A percentile compares a stretch with the other conserved stretches of the same genome.
Conservation (phyloP, 2,888 invertebrate species). For the Eremobia ochroleuca region DNA sequence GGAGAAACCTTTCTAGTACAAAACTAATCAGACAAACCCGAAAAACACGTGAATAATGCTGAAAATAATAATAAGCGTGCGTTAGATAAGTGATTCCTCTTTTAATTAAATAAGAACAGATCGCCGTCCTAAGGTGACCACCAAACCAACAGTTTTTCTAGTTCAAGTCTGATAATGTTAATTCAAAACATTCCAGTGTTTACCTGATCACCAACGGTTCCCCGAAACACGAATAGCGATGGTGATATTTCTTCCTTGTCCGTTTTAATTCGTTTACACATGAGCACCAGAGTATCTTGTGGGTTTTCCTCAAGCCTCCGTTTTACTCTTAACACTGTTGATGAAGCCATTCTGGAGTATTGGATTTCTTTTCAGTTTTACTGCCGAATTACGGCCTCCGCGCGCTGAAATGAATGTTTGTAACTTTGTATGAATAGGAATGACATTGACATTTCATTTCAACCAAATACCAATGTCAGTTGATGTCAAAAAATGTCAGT, state of each 20-base stretch:
- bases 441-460: slow-evolving; percentile 3
- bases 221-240: slow-evolving; percentile 93
- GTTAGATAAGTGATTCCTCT: not conserved
- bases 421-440: not conserved
- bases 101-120: not conserved
- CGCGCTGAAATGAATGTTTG: not conserved
- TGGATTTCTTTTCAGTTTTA: not conserved
- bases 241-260: slow-evolving; percentile 89
- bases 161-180: not conserved
- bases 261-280: slow-evolving; percentile 93
- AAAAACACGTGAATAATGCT: not conserved
- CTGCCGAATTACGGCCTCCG: not conserved
- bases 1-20: not conserved
- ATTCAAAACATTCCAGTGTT: not conserved
- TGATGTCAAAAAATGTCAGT: too few species aligned
- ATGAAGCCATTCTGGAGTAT: slow-evolving; percentile 62
- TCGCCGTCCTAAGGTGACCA: not conserved
- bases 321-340: slow-evolving; percentile 94
- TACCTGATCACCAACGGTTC: slow-evolving; percentile 93
- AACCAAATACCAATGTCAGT: too few species aligned
- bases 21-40: not conserved
- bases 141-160: not conserved
- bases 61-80: not conserved
- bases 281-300: slow-evolving; percentile 93
- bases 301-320: slow-evolving; percentile 94